A percentile compares a stretch with the other conserved stretches of the same genome.
These are phyloP conservation scores for Copidosoma aretas DNA, from an alignment of 2,888 invertebrate genomes.

Conservation along the genomic window DNA sequence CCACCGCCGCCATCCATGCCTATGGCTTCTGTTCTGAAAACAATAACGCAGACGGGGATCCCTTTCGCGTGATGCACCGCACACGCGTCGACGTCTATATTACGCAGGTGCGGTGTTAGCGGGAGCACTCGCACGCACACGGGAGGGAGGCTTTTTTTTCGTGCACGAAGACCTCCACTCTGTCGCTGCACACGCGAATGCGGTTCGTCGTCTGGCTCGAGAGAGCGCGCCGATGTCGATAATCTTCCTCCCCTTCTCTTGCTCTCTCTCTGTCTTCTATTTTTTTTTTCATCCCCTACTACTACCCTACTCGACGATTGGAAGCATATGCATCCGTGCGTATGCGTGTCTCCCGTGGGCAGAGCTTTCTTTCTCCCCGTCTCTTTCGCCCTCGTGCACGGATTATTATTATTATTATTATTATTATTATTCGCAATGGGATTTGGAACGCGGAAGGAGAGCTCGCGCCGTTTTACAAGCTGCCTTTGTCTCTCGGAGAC, in stretches of 20 bases:
- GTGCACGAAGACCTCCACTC: too few species aligned
- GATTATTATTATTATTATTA: too few species aligned
- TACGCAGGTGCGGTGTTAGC: constrained; percentile 9
- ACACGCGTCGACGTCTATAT: not conserved
- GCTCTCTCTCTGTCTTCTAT: not conserved
- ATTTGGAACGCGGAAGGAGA: not conserved
- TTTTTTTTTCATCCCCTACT: not conserved
- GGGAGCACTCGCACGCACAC: constrained; percentile 12
- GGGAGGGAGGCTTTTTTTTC: too few species aligned
- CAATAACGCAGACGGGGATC: constrained; percentile 17
- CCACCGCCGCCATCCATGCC: too few species aligned
- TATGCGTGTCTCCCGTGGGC: constrained; percentile 1
- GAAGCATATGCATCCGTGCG: too few species aligned
- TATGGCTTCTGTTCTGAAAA: constrained; percentile 58
- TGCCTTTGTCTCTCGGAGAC: constrained; percentile 4
- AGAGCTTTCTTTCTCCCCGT: not conserved
- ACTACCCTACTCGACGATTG: too few species aligned
- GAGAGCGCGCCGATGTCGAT: constrained; percentile 17
- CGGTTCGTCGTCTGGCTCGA: not conserved
- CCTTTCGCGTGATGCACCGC: not conserved
- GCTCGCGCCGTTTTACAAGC: constrained; percentile 1
- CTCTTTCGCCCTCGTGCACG: not conserved
- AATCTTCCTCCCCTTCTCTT: constrained; percentile 13
- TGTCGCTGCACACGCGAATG: too few species aligned
- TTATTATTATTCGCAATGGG: not conserved